phyloP scores from a whole-genome alignment of 2,888 invertebrate genomes.

The Noctua fimbriata region DNA sequence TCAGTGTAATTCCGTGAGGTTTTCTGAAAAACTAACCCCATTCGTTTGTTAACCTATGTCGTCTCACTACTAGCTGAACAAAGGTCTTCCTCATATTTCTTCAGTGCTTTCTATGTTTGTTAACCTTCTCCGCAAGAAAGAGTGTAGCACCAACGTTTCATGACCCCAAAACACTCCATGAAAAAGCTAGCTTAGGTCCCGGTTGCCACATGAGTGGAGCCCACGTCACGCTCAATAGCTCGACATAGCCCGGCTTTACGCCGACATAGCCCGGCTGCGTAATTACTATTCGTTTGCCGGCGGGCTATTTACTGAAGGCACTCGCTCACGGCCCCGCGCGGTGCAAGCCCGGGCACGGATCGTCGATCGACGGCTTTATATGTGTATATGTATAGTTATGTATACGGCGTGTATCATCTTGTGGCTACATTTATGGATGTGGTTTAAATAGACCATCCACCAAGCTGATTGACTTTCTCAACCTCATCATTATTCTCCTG shows the following conservation, averaged over 20 bases:
- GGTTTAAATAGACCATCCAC: neutral
- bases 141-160: neutral
- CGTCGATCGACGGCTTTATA: slow-evolving; percentile 21
- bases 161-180: neutral
- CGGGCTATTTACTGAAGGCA: slow-evolving; percentile 51
- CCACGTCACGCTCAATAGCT: slow-evolving; percentile 19
- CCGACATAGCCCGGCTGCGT: slow-evolving; percentile 29
- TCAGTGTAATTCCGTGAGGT: neutral
- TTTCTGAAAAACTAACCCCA: neutral
- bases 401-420: neutral
- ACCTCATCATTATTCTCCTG: neutral
- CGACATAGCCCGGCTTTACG: slow-evolving; percentile 26
- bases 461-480: neutral
- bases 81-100: neutral
- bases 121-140: neutral
- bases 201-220: neutral
- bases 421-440: neutral
- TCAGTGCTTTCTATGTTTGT: neutral
- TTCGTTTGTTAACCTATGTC: neutral
- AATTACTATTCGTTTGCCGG: slow-evolving; percentile 58
- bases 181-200: neutral
- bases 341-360: slow-evolving; percentile 28
- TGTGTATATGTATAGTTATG: neutral
- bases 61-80: neutral
- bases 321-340: slow-evolving; percentile 48